These are phyloP conservation scores for Apodemia hepburni DNA, from an alignment of 2,888 invertebrate species.

Conservation along the genomic window DNA sequence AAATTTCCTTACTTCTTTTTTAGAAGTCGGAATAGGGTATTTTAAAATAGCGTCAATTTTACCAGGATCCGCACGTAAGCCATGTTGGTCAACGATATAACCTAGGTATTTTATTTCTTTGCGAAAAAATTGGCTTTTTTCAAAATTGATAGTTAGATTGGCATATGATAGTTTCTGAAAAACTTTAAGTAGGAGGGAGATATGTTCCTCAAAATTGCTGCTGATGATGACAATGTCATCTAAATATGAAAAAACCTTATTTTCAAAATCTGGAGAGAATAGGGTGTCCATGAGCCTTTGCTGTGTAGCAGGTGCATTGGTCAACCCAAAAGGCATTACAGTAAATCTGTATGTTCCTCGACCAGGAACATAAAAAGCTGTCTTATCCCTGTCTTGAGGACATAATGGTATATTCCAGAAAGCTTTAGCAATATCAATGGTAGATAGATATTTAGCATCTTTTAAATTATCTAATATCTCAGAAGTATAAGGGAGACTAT, in stretches of 20 bases:
- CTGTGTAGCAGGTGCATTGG: slow-evolving; percentile 9
- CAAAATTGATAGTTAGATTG: slow-evolving; percentile 33
- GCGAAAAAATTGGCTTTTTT: slow-evolving; percentile 34
- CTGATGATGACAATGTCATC: slow-evolving; percentile 34
- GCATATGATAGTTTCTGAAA: slow-evolving; percentile 29
- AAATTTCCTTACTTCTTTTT: background rate
- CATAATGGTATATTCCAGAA: background rate
- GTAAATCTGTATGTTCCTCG: slow-evolving; percentile 7
- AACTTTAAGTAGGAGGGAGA: slow-evolving; percentile 28
- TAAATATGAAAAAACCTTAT: slow-evolving; percentile 30
- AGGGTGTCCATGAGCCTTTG: slow-evolving; percentile 13
- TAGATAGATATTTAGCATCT: background rate
- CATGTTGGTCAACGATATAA: slow-evolving; percentile 36
- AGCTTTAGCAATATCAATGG: background rate
- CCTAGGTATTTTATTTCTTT: slow-evolving; percentile 30
- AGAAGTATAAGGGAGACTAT: slow-evolving; percentile 6
- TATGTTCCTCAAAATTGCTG: slow-evolving; percentile 32
- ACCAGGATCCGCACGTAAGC: slow-evolving; percentile 35
- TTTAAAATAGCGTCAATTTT: slow-evolving; percentile 27
- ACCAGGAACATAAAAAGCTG: background rate
- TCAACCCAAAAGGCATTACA: slow-evolving; percentile 12
- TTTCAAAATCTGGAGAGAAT: slow-evolving; percentile 30
- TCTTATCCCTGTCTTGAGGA: background rate
- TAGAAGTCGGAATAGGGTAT: background rate
- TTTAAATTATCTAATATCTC: background rate